Evolutionary conservation across 2,888 invertebrate genomes (phyloP), one percentile per base, ranked within the genome.

Genomic region (Papilio elwesi): DNA sequence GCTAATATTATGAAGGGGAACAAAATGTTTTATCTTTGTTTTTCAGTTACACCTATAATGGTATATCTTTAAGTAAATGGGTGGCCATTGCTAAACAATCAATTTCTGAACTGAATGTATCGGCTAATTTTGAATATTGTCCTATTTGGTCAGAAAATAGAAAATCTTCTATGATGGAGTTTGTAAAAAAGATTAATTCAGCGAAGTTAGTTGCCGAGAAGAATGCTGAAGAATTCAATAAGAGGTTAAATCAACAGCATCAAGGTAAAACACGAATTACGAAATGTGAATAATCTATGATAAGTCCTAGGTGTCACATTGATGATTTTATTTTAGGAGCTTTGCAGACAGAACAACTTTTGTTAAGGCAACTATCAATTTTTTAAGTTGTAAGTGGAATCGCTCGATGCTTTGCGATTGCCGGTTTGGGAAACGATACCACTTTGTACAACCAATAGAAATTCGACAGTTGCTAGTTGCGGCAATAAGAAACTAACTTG

Each of bases 101-200:
- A 15, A 91, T 96, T 79, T 95, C 95, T 64, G 95, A 95, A 76
- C 84, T 93, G 13, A 94, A 94, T 77, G 82, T 91, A 75, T 91
- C 94, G 0, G 84, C 94, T 0, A 91, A 90, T 65, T 94, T 93
- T 74, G 90, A 93, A 75, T 93, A 94, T 75, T 88, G 90, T 65
- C 90, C 90, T 1, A 86, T 93, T 79, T 90, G 95, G 94, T 83
- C 83, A 79, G 87, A 94, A 74, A 83, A 84, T 80, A 90, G 83
- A 70, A 87, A 86, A 63, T 80, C 81, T 9, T 85, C 82, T 71
- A 84, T 85, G 2, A 76, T 86, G 49, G 89, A 91, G 67, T 87
- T 93, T 74, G 78, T 92, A 0, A 88, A 86, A 74, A 90, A 87
- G 79, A 90, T 92, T 66, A 74, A 84, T 51, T 71, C 83, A 12